These are phyloP conservation scores for Huso huso DNA, from an alignment of 2,797 vertebrate species.

Conservation along the genomic window DNA sequence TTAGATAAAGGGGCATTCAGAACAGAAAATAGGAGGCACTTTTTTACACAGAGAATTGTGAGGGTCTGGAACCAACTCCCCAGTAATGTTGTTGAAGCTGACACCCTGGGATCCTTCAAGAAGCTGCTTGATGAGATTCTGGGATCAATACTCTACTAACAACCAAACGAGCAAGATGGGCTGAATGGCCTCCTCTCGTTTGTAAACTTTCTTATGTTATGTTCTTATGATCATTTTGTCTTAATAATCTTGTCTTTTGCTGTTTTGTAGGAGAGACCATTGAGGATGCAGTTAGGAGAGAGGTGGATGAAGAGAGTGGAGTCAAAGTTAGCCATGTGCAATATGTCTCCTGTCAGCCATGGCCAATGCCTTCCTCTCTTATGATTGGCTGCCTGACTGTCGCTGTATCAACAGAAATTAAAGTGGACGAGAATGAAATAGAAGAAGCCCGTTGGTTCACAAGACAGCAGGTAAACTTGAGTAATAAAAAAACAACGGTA, in stretches of 20 bases:
- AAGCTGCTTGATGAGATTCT: too few relatives aligned
- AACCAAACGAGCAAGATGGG: too few relatives aligned
- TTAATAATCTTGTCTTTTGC: not conserved
- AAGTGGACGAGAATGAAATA: constrained; percentile 81
- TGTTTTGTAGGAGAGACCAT: constrained; percentile 69
- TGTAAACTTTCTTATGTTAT: too few relatives aligned
- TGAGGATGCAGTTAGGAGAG: constrained; percentile 84
- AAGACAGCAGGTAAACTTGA: constrained; percentile 74
- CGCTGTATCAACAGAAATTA: constrained; percentile 80
- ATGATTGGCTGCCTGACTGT: constrained; percentile 88
- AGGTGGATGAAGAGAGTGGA: constrained; percentile 84
- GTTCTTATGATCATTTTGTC: not conserved
- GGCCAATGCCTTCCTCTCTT: constrained; percentile 91
- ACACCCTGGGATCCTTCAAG: too few relatives aligned
- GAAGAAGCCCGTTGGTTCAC: constrained; percentile 90
- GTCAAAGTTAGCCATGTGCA: constrained; percentile 75
- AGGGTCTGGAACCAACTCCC: too few relatives aligned
- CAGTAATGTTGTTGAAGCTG: too few relatives aligned
- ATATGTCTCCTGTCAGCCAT: constrained; percentile 84
- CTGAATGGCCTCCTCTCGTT: too few relatives aligned
- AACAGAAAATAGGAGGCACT: too few relatives aligned
- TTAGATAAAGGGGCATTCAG: too few relatives aligned
- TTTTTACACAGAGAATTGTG: too few relatives aligned
- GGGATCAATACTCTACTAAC: too few relatives aligned
- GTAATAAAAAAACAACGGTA: not conserved